phyloP scores from a whole-genome alignment of 2,888 invertebrate genomes.

The Macrostomum cliftonense region DNA sequence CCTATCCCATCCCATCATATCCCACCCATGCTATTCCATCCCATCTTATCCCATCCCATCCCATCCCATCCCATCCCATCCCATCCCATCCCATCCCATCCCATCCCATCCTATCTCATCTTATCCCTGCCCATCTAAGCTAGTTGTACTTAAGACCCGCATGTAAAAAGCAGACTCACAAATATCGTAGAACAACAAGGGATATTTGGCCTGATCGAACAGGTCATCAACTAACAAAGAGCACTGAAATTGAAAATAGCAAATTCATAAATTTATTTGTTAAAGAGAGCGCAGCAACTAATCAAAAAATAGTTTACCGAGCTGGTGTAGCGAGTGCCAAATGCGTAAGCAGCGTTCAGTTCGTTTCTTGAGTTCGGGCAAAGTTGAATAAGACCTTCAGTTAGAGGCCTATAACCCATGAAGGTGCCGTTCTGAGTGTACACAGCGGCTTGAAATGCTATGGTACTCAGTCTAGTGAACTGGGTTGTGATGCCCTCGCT shows the following conservation, averaged over 20 bases:
- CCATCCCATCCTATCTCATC: no score
- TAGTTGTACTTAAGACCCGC: no score
- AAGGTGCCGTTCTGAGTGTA: constrained; percentile 32
- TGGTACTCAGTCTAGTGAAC: constrained; percentile 18
- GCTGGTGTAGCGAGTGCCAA: constrained; percentile 32
- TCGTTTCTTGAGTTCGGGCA: constrained; percentile 23
- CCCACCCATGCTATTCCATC: no score
- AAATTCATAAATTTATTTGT: no score
- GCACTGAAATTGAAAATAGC: constrained; percentile 22
- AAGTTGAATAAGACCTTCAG: constrained; percentile 31
- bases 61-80: no score
- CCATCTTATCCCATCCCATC: no score
- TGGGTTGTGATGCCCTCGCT: constrained; percentile 17
- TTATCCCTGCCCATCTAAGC: no score
- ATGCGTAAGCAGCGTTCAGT: constrained; percentile 30
- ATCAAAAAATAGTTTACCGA: constrained; percentile 22
- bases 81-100: no score
- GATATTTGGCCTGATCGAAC: constrained; percentile 26
- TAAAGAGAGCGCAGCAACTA: no score
- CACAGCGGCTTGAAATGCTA: constrained; percentile 20
- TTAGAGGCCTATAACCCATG: constrained; percentile 22
- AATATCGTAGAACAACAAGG: constrained; percentile 41
- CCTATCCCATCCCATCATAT: no score
- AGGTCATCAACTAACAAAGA: constrained; percentile 26
- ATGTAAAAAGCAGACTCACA: no score